Evolutionary conservation across 1,140 invertebrate species (phyloP), one percentile per base, ranked within the genome.

Genomic region (Ooceraea biroi): DNA sequence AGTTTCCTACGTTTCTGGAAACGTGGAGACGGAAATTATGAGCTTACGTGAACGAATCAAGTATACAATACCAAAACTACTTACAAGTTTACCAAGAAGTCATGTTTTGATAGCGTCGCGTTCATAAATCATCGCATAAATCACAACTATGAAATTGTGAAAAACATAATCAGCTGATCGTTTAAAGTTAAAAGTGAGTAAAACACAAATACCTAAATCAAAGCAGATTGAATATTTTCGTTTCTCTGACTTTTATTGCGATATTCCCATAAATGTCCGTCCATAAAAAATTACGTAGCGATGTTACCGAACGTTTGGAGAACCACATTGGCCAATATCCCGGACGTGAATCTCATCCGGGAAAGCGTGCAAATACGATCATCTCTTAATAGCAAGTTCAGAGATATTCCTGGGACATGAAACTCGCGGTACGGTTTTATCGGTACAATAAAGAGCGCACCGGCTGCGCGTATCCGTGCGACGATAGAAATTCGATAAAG

Each of bases 401-500:
- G 14, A 57, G 50, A 11, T 27, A n/a, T 58, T 58, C 25, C 25
- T 22, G 22, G 22, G 22, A 57, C 36, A 22, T 19, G n/a, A 77
- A 27, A 41, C 10, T 52, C 44, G 36, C 36, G 22, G 30, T 19
- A 27, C 63, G 8, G 44, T 84, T 80, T 86, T 66, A 82, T 52
- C 69, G 61, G 36, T 27, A 76, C 41, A 74, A 82, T 71, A 87
- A 82, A 85, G 41, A 25, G 46, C 44, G 66, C 7, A 68, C 41
- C 46, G 55, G 76, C 46, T 76, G 68, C 48, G 73, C 58, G 66
- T 60, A 66, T 66, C 50, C 52, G 65, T 25, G 22, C 55, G 85
- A 68, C 83, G 88, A 90, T 87, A 85, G 78, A 90, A 90, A 89
- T 88, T 90, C 88, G 88, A 91, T 88, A 89, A 88, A 90, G 36